Base-by-base conservation (phyloP, 2,113 vertebrate genomes). In the Tupaia tana region DNA sequence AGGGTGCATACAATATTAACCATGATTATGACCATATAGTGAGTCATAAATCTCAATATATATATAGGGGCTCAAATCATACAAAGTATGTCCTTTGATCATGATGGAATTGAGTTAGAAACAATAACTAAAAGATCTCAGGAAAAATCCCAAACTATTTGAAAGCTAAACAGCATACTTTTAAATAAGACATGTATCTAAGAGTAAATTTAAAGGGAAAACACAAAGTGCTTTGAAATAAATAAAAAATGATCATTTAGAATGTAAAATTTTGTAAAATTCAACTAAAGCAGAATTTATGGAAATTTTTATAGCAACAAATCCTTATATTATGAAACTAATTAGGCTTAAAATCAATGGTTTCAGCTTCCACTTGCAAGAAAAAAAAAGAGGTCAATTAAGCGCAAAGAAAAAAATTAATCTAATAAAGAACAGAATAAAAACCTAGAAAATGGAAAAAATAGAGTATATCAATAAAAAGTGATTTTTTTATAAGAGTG, bases 301-400 rank as follows among this genome's bases (percentile, higher is more conserved):
- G 31, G 25, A 34, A 58, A n/a, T 14, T 54, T 52, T 59, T 24
- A 61, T 20, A 80, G 27, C 25, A 66, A 9, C 74, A 52, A 80
- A 25, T 67, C 29, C 10, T 84, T 75, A n/a, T 43, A 66, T 56
- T 61, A 80, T 52, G 59, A 83, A 79, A 29, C 7, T 19, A 24
- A n/a, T 61, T 63, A 70, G 6, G 2, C 93, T 43, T 64, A 34
- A 31, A 54, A 71, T 84, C n/a, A 73, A 29, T 54, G 12, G 66
- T 2, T 86, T 86, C 15, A 52, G 52, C 14, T 90, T 81, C 54
- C 10, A 69, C 13, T 89, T n/a, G 8, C 31, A 92, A 56, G 10
- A 94, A 86, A 58, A 90, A 89, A 75, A 86, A 16, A 90, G 24
- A 10, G 52, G 31, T 4, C n/a, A 82, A 90, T 31, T 81, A 86